Evolutionary conservation across 2,888 invertebrate genomes (phyloP).

Genomic region (Cremastinae sp.): DNA sequence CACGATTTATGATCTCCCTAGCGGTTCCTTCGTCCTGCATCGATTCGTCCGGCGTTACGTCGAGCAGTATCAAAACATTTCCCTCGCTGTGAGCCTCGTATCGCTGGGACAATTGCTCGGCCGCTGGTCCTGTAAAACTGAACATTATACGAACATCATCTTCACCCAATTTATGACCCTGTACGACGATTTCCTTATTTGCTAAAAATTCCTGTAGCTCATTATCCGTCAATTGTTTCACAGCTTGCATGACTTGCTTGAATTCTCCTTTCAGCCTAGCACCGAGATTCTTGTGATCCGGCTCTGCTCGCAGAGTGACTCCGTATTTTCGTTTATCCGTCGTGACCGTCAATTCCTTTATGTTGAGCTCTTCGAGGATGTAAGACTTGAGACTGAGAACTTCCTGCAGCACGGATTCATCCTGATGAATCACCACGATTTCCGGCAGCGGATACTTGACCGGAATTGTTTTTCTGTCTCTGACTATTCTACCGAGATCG

Average conservation of each 20-base stretch:
- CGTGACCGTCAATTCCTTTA: conserved; percentile 90
- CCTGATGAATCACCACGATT: conserved; percentile 96
- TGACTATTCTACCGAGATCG: conserved; percentile 94
- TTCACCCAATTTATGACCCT: conserved; percentile 88
- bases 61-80: conserved; percentile 93
- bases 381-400: conserved; percentile 90
- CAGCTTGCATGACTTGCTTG: conserved; percentile 90
- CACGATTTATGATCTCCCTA: conserved; percentile 96
- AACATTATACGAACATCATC: conserved; percentile 92
- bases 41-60: conserved; percentile 93
- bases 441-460: conserved; percentile 98
- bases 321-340: conserved; percentile 96
- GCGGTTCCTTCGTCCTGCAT: conserved; percentile 97
- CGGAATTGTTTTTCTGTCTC: conserved; percentile 96
- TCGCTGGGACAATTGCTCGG: conserved; percentile 84
- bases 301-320: conserved; percentile 94
- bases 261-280: conserved; percentile 93
- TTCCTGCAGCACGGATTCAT: conserved; percentile 88
- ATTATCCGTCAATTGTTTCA: conserved; percentile 89
- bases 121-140: conserved; percentile 84
- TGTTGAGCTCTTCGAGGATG: conserved; percentile 95
- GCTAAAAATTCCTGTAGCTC: conserved; percentile 89
- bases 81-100: conserved; percentile 96
- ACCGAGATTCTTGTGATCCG: conserved; percentile 96
- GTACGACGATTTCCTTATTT: conserved; percentile 87